Evolutionary conservation across 2,888 invertebrate species (phyloP).

Genomic region (Stenoptilia bipunctidactyla): DNA sequence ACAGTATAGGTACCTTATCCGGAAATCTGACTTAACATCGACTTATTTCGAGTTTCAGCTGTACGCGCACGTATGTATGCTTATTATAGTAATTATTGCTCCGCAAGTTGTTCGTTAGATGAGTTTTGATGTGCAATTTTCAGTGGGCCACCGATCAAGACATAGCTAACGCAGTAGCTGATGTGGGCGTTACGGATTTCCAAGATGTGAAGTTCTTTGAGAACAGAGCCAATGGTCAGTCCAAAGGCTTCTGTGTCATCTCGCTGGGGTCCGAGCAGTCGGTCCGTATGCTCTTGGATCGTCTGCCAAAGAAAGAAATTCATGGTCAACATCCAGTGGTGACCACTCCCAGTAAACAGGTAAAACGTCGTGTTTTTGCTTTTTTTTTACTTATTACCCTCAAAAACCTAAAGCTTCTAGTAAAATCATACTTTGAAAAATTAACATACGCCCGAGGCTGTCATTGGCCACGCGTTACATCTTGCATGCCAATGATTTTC

Average conservation of each 20-base stretch:
- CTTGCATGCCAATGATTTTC: no score
- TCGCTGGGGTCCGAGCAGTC: conserved; percentile 94
- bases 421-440: no score
- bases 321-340: conserved; percentile 97
- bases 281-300: conserved; percentile 90
- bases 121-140: conserved; percentile 28
- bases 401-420: no score
- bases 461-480: no score
- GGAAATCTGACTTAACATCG: no score
- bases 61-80: conserved; percentile 5
- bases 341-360: conserved; percentile 94
- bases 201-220: conserved; percentile 99
- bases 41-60: neutral
- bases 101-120: conserved; percentile 19
- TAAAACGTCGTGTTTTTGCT: no score
- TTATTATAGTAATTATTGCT: conserved; percentile 21
- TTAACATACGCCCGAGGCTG: no score
- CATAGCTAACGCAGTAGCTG: conserved; percentile 89
- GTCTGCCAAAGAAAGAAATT: conserved; percentile 93
- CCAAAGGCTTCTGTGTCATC: conserved; percentile 97
- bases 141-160: conserved; percentile 99
- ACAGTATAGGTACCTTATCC: no score
- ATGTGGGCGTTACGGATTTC: conserved; percentile 92
- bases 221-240: conserved; percentile 98
- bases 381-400: no score